Percentiles rank a stretch among this genome's conserved stretches.
These are phyloP conservation scores for Anthonomus grandis DNA, from an alignment of 1,140 invertebrate species.

Conservation along the genomic window DNA sequence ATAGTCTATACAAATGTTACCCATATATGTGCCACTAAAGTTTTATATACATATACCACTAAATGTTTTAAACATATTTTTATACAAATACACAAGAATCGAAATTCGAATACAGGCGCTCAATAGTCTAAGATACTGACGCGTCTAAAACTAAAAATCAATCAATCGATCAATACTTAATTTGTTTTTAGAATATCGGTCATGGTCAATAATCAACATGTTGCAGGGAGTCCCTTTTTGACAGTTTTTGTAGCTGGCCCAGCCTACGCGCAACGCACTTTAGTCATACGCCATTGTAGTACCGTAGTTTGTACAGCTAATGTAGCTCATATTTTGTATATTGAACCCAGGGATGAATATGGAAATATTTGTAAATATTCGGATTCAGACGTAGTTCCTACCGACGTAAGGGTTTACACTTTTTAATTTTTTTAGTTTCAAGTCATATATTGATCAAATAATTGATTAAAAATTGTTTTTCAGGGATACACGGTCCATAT, in stretches of 20 bases:
- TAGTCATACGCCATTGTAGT: slow-evolving; percentile 81
- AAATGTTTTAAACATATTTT: no score
- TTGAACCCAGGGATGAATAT: slow-evolving; percentile 86
- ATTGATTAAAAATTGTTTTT: slow-evolving; percentile 20
- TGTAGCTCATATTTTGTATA: slow-evolving; percentile 72
- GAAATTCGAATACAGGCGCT: no score
- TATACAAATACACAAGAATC: no score
- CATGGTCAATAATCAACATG: slow-evolving; percentile 67
- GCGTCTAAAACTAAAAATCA: neutral
- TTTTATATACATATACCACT: no score
- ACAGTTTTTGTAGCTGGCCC: slow-evolving; percentile 63
- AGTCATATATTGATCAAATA: neutral
- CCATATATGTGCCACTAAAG: no score
- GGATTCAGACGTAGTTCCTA: slow-evolving; percentile 61
- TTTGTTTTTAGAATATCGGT: slow-evolving; percentile 62
- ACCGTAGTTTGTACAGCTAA: slow-evolving; percentile 81
- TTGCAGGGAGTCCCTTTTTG: slow-evolving; percentile 61
- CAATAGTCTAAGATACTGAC: no score
- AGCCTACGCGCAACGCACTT: slow-evolving; percentile 79
- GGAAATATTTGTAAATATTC: slow-evolving; percentile 79
- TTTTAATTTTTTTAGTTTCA: no score
- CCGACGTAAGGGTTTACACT: slow-evolving; percentile 52
- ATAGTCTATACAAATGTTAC: no score
- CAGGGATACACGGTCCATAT: slow-evolving; percentile 60
- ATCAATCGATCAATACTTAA: neutral